These are phyloP conservation scores for Aeoliscus strigatus DNA, from an alignment of 2,797 vertebrate genomes.

Conservation along the genomic window DNA sequence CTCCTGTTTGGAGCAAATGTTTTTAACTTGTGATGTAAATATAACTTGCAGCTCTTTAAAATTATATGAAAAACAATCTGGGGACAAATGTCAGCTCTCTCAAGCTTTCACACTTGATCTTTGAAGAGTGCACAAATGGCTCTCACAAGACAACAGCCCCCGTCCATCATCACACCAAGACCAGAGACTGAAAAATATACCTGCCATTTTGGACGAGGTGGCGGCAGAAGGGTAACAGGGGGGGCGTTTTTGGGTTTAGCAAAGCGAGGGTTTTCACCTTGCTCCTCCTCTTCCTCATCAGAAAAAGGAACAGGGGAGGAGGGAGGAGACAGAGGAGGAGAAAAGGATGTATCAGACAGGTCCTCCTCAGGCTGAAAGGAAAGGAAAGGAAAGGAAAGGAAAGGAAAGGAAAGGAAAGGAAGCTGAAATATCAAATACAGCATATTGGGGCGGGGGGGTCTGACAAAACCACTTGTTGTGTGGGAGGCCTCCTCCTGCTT, in stretches of 20 bases:
- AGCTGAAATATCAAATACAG: background rate
- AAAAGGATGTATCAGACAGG: conserved; percentile 26
- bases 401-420: background rate
- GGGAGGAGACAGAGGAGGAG: conserved; percentile 49
- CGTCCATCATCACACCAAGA: background rate
- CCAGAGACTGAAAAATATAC: conserved; percentile 64
- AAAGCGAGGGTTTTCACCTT: conserved; percentile 80
- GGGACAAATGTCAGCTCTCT: background rate
- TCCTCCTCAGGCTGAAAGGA: conserved; percentile 37
- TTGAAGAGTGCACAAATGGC: background rate
- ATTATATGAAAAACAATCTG: background rate
- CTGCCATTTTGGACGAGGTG: conserved; percentile 81
- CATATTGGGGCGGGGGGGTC: too few species aligned
- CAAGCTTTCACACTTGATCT: background rate
- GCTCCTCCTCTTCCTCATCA: conserved; percentile 33
- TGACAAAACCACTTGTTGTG: too few species aligned
- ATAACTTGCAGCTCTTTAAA: background rate
- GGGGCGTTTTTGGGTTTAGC: conserved; percentile 74
- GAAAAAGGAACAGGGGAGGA: conserved; percentile 52
- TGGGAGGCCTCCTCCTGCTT: too few species aligned
- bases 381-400: background rate
- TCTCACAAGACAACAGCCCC: background rate
- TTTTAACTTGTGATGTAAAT: too few species aligned
- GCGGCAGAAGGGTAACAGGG: conserved; percentile 58
- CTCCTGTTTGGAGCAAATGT: too few species aligned